Evolutionary conservation across 2,888 invertebrate genomes (phyloP), one percentile per base, ranked within the genome.

Genomic region (Drepana falcataria): DNA sequence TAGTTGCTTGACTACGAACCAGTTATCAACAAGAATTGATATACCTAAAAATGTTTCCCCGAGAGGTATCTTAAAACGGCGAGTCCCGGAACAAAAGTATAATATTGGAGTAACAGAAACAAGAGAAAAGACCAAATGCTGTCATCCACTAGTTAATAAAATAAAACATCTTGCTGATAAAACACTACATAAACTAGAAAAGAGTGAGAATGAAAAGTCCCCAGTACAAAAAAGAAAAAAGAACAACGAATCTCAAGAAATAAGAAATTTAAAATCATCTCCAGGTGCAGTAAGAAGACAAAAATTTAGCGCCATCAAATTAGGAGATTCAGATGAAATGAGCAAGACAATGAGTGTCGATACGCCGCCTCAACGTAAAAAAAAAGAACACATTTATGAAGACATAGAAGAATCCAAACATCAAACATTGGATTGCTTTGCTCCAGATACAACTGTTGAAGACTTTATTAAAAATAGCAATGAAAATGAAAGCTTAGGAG

Each of bases 61-160:
- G 5, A 91, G 93, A 65, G 83, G 93, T 49, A 92, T 93, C 57
- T 77, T 93, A 33, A 92, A 93, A 68, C 87, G 93, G 47, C 80
- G 87, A 49, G 79, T 84, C 56, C 87, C 90, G 49, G 88, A 87
- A 64, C 82, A 79, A 65, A 80, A 83, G 60, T 86, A 84, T 54
- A 78, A 65, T 44, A 83, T 88, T 56, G 85, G 85, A 48, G 77
- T 87, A 35, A 82, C 90, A 51, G 91, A 91, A 73, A 85, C 88
- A 21, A 79, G 91, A 40, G 89, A 88, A 64, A 92, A 91, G 78
- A 88, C 89, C 35, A 91, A 91, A 75, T 91, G 91, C 68, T 93
- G 93, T 74, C 93, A 93, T 71, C 93, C 93, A 37, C 85, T 93
- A 55, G 94, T 93, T 64, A 93, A 93, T 74, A 93, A 94, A 82